phyloP scores from a whole-genome alignment of 2,888 invertebrate genomes.

The Arctia plantaginis region DNA sequence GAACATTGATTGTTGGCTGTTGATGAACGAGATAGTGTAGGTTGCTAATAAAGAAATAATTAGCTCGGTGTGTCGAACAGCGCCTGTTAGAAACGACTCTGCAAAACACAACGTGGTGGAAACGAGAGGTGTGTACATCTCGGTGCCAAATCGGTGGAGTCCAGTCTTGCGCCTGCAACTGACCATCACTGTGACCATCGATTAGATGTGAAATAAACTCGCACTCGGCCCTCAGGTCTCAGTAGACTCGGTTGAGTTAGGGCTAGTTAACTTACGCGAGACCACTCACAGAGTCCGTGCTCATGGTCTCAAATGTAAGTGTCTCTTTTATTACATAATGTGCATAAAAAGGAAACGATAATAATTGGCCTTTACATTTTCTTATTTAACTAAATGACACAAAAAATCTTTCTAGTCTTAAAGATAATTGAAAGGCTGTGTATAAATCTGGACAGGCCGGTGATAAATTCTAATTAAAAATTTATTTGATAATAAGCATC shows the following conservation, averaged over 20 bases:
- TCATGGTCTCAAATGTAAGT: conserved; percentile 17
- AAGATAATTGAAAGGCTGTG: conserved; percentile 20
- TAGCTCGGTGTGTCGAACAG: background rate
- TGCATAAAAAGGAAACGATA: conserved; percentile 19
- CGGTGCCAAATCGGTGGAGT: background rate
- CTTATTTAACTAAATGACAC: conserved; percentile 20
- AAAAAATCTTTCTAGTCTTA: conserved; percentile 18
- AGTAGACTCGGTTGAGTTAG: background rate
- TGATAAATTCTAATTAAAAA: conserved; percentile 30
- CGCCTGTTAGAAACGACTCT: background rate
- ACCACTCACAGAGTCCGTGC: background rate
- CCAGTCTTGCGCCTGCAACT: too few relatives aligned
- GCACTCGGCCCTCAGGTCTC: too few relatives aligned
- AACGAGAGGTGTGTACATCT: too few relatives aligned
- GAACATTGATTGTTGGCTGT: too few relatives aligned
- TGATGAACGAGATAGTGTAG: too few relatives aligned
- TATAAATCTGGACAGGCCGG: conserved; percentile 15
- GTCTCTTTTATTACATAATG: conserved; percentile 11
- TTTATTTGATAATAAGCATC: conserved; percentile 21
- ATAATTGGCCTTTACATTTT: conserved; percentile 16
- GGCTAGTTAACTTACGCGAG: background rate
- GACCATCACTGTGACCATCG: too few relatives aligned
- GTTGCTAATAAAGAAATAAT: too few relatives aligned
- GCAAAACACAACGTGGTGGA: background rate
- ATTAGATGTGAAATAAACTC: too few relatives aligned